Conservation (phyloP, 1,140 invertebrate species). For the Sitophilus oryzae region DNA sequence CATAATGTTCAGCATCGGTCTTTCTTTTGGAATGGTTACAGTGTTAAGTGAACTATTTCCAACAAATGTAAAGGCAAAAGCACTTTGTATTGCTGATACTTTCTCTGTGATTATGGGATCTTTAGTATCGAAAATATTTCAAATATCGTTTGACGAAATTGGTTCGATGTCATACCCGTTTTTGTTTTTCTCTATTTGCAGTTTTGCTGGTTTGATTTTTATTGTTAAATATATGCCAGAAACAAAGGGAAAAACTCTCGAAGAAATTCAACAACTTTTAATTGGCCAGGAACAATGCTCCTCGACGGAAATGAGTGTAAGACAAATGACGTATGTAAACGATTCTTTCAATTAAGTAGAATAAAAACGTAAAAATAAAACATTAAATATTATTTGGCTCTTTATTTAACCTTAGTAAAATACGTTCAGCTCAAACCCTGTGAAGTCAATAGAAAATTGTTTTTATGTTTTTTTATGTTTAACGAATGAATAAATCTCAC, state of each 20-base stretch:
- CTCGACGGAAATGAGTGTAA: slow-evolving; percentile 7
- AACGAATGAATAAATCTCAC: too few species aligned
- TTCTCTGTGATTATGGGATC: slow-evolving; percentile 67
- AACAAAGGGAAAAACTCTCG: slow-evolving; percentile 73
- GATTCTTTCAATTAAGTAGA: too few species aligned
- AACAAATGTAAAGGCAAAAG: slow-evolving; percentile 60
- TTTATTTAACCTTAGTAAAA: too few species aligned
- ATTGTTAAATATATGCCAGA: slow-evolving; percentile 64
- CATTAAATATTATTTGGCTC: too few species aligned
- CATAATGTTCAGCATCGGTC: slow-evolving; percentile 61
- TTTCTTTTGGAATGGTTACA: slow-evolving; percentile 64
- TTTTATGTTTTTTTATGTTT: too few species aligned
- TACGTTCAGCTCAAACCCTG: too few species aligned
- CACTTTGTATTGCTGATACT: slow-evolving; percentile 61
- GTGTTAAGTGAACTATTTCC: slow-evolving; percentile 71
- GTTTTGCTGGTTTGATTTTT: slow-evolving; percentile 56
- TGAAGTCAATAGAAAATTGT: too few species aligned
- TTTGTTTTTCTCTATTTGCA: slow-evolving; percentile 64
- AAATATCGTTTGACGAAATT: slow-evolving; percentile 52
- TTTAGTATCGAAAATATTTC: slow-evolving; percentile 67
- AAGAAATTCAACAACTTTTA: slow-evolving; percentile 42
- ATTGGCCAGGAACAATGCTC: slow-evolving; percentile 25
- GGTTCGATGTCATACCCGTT: slow-evolving; percentile 61
- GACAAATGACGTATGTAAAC: slow-evolving; percentile 11
- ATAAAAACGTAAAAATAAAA: too few species aligned